Conservation (phyloP, 1,140 invertebrate genomes). For the Lepidurus couesii region DNA sequence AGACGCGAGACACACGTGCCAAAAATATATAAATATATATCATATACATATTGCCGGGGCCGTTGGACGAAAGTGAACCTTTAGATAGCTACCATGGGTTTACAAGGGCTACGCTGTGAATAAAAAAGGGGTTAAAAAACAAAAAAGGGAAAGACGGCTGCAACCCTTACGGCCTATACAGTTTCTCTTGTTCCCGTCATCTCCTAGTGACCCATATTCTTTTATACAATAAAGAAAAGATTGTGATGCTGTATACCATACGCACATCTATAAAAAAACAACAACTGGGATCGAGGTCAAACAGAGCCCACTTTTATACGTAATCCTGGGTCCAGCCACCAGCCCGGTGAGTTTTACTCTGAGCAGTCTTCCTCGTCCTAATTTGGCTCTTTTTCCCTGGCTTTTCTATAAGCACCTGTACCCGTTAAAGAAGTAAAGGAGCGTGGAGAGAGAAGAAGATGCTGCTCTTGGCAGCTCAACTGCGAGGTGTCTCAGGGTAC, state of each 20-base stretch:
- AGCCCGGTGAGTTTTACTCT: not conserved
- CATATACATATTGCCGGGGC: no score
- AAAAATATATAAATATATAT: not conserved
- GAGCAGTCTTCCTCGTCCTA: not conserved
- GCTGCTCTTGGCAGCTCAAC: not conserved
- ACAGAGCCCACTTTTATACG: constrained; percentile 4
- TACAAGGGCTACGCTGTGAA: no score
- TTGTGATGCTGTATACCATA: not conserved
- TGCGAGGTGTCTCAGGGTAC: not conserved
- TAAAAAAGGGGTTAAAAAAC: no score
- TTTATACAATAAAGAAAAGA: not conserved
- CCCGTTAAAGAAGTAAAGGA: not conserved
- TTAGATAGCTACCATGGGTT: no score
- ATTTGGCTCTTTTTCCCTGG: not conserved
- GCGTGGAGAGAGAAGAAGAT: not conserved
- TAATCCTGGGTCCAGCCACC: not conserved
- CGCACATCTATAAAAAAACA: not conserved
- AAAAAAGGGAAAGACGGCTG: no score
- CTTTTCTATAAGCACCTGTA: not conserved
- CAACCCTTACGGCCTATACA: not conserved
- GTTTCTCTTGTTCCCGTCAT: not conserved
- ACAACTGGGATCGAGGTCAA: not conserved
- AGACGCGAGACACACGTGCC: not conserved
- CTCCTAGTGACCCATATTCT: not conserved
- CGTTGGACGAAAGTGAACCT: no score